Base-by-base conservation (phyloP, 53 echinoderm and acorn worm species). In the Echinarachnius parma region DNA sequence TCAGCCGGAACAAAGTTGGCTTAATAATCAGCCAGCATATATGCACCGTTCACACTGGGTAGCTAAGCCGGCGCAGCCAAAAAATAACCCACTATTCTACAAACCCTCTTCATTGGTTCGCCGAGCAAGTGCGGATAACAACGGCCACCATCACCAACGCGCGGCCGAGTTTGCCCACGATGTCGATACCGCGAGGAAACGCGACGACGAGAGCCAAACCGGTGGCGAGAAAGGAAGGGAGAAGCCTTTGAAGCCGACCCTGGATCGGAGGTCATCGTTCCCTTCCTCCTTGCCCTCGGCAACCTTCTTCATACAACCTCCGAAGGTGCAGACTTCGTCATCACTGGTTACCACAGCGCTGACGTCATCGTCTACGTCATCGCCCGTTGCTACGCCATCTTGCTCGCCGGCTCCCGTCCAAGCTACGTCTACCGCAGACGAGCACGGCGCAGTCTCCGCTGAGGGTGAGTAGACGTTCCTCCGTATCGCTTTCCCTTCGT, bases 41-140 rank as follows among this genome's bases (percentile, higher is more conserved):
- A 89, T 92, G 92, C 92, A 92, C 70, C 81, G 92, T 32, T 92
- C 92, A 10, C 92, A 92, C 65, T 92, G 92, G 92, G 87, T 92
- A 4, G 92, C 92, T 46, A 92, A 92, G 65, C 87, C 92, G 27
- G 56, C 56, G 23, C 74, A 72, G 45, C 68, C 68, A 4, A 68
- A 52, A 20, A 72, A 57, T 30, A 72, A 72, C 46, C 74, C 74
- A 16, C 74, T 57, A 19, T 26, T 72, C 28, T 57, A 56, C 34
- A 72, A 72, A 56, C 74, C 57, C 21, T 72, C n/a, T n/a, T n/a
- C 74, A 35, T 42, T 72, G 54, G 28, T 61, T 27, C 83, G 83
- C 33, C 59, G 83, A 28, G 83, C 76, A 25, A 83, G 83, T 60
- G 77, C 77, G 19, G 83, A 83, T 50, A 83, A 66, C 52, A 77